Conservation (phyloP, 2,797 vertebrate species). For the Mormyrus proboscirostris region DNA sequence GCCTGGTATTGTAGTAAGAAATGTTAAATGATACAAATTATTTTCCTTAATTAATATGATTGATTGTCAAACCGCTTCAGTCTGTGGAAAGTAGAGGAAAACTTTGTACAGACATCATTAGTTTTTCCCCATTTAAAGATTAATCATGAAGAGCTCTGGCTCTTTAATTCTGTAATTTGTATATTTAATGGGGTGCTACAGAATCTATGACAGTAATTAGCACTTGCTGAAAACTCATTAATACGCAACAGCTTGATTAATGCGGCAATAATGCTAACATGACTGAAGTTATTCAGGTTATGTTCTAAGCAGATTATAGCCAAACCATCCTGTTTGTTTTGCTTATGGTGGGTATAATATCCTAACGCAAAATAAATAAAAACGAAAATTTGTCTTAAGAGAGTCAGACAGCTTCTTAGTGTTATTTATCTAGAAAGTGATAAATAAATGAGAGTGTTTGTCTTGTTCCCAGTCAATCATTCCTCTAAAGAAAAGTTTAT, state of each 20-base stretch:
- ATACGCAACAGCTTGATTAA: conserved; percentile 99
- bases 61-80: conserved; percentile 90
- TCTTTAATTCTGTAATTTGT: conserved; percentile 99
- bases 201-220: conserved; percentile 99
- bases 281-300: conserved; percentile 99
- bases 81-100: conserved; percentile 94
- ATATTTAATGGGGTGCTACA: conserved; percentile 99
- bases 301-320: conserved; percentile 98
- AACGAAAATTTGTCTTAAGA: conserved; percentile 21
- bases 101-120: conserved; percentile 99
- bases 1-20: conserved; percentile 60
- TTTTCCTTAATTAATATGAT: conserved; percentile 91
- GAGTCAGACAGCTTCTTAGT: not conserved
- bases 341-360: conserved; percentile 68
- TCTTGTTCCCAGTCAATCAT: not conserved
- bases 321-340: conserved; percentile 93
- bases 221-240: conserved; percentile 99
- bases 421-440: not conserved
- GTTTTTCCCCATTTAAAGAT: conserved; percentile 99
- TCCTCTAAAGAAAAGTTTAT: not conserved
- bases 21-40: conserved; percentile 70
- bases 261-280: conserved; percentile 99
- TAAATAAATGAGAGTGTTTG: not conserved
- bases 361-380: conserved; percentile 49
- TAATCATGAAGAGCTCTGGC: conserved; percentile 99